Evolutionary conservation across 2,888 invertebrate genomes (phyloP).

Genomic region (Trilocha varians): DNA sequence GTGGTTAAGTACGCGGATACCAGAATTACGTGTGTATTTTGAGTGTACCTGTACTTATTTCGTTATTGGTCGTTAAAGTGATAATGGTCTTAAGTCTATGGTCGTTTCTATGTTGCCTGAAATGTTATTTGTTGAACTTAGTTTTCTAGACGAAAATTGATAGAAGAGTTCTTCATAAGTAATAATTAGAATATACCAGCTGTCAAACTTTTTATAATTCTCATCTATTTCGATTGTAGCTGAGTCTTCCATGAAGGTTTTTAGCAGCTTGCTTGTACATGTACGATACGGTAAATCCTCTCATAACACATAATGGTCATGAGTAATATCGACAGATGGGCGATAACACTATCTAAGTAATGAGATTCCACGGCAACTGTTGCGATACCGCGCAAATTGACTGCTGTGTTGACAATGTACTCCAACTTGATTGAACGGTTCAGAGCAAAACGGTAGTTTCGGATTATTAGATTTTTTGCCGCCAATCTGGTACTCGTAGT

Average conservation of each 20-base stretch:
- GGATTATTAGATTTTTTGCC: too few species aligned
- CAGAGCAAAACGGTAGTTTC: too few species aligned
- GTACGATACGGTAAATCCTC: too few species aligned
- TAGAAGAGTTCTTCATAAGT: too few species aligned
- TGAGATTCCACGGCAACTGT: conserved; percentile 40
- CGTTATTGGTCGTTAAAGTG: background rate
- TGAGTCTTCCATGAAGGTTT: too few species aligned
- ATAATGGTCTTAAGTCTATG: background rate
- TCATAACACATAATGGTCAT: conserved; percentile 15
- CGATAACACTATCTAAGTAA: conserved; percentile 49
- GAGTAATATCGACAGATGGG: conserved; percentile 44
- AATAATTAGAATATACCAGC: too few species aligned
- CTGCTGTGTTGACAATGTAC: conserved; percentile 21
- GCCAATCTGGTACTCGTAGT: too few species aligned
- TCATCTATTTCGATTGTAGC: too few species aligned
- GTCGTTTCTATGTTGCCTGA: too few species aligned
- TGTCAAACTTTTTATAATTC: too few species aligned
- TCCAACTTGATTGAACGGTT: conserved; percentile 21
- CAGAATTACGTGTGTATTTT: background rate
- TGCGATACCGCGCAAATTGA: conserved; percentile 15
- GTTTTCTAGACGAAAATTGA: too few species aligned
- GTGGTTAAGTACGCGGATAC: background rate
- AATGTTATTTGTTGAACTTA: too few species aligned
- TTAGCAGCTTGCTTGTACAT: background rate
- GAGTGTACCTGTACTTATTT: background rate